These are phyloP conservation scores for Prorops nasuta DNA, from an alignment of 1,140 invertebrate genomes.

Conservation along the genomic window DNA sequence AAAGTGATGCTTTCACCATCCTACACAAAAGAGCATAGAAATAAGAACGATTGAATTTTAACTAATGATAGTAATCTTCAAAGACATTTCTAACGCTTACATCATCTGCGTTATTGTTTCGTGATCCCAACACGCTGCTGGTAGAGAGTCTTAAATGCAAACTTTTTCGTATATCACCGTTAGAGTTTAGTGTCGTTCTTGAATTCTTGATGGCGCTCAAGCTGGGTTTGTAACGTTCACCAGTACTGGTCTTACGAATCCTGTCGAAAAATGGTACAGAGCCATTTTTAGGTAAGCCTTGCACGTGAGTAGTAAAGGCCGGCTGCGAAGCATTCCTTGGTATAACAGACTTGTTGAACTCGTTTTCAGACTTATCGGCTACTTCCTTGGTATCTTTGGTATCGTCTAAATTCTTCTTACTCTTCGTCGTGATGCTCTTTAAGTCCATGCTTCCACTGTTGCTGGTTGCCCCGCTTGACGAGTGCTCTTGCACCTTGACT, in stretches of 20 bases:
- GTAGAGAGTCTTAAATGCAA: constrained; percentile 60
- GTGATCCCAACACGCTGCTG: constrained; percentile 61
- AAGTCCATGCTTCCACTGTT: constrained; percentile 53
- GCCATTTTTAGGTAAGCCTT: constrained; percentile 80
- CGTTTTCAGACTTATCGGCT: constrained; percentile 42
- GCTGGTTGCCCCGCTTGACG: constrained; percentile 57
- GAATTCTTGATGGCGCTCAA: constrained; percentile 70
- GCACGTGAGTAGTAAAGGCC: constrained; percentile 76
- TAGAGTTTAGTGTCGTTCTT: constrained; percentile 51
- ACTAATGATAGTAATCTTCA: too few relatives aligned
- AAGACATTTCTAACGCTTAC: constrained; percentile 58
- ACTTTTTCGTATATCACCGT: constrained; percentile 59
- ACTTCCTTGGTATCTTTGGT: constrained; percentile 43
- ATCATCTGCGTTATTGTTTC: constrained; percentile 64
- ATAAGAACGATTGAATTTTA: neutral
- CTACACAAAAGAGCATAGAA: constrained; percentile 29
- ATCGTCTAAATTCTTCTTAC: constrained; percentile 46
- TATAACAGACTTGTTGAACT: constrained; percentile 59
- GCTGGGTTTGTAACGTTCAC: constrained; percentile 75
- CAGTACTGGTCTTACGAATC: constrained; percentile 75
- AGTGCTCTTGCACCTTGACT: constrained; percentile 70
- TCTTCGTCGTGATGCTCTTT: constrained; percentile 42
- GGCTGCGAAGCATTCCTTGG: constrained; percentile 82
- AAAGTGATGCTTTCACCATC: constrained; percentile 54
- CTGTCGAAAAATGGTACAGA: constrained; percentile 85